Conservation (phyloP, 2,113 vertebrate genomes). For the Heterocephalus glaber region DNA sequence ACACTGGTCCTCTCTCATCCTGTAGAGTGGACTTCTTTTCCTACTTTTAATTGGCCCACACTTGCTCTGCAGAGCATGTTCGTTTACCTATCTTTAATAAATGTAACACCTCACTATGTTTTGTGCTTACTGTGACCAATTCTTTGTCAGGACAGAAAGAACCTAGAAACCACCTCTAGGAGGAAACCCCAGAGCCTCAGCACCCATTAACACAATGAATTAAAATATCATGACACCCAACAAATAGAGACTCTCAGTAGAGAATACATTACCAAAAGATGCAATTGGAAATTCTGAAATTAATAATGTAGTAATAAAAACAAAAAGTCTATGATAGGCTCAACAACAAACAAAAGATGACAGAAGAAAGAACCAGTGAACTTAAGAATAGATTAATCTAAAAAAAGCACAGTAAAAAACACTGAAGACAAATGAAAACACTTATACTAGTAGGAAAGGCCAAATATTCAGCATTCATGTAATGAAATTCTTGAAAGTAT, state of each 20-base stretch:
- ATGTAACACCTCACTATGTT: neutral
- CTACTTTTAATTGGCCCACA: neutral
- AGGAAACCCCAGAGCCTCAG: neutral
- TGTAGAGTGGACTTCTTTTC: neutral
- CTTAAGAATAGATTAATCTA: neutral
- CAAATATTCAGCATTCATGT: neutral
- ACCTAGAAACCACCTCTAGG: neutral
- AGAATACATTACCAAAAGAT: neutral
- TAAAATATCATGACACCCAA: slow-evolving; percentile 5
- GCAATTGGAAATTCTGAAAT: slow-evolving; percentile 9
- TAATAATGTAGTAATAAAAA: slow-evolving; percentile 22
- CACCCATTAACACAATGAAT: neutral
- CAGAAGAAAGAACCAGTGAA: slow-evolving; percentile 22
- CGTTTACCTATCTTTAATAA: neutral
- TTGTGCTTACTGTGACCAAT: neutral
- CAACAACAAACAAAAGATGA: neutral
- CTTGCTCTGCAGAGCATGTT: neutral
- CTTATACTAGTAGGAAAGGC: neutral
- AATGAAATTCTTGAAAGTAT: neutral
- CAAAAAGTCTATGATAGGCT: neutral
- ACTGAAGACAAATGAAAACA: neutral
- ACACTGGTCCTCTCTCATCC: neutral
- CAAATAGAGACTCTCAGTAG: neutral
- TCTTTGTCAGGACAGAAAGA: neutral
- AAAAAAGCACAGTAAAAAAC: neutral